A percentile compares a stretch with the other conserved stretches of the same genome.
Conservation (phyloP, 2,113 vertebrate species). For the Nibea coibor region DNA sequence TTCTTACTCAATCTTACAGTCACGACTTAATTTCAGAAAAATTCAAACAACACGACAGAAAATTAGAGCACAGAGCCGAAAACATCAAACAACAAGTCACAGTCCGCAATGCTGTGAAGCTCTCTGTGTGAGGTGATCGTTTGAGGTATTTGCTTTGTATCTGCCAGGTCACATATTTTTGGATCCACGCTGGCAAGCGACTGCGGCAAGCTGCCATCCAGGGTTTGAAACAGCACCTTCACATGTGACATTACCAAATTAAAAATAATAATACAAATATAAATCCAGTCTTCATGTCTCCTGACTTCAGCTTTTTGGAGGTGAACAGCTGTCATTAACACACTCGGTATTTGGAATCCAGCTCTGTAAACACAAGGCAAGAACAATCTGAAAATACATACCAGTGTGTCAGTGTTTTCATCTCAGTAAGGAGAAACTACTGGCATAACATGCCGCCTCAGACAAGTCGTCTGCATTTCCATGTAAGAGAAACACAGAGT, state of each 20-base stretch:
- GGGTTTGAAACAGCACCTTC: neutral
- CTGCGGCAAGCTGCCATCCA: slow-evolving; percentile 13
- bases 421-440: slow-evolving; percentile 15
- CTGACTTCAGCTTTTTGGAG: neutral
- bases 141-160: neutral
- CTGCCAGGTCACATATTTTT: slow-evolving; percentile 34
- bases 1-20: neutral
- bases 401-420: slow-evolving; percentile 17
- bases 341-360: neutral
- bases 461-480: slow-evolving; percentile 12
- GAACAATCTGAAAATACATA: slow-evolving; percentile 31
- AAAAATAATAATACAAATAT: slow-evolving; percentile 3
- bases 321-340: neutral
- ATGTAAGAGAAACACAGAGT: slow-evolving; percentile 8
- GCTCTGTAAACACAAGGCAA: neutral
- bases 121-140: neutral
- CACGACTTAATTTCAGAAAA: neutral
- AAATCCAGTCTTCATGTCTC: neutral
- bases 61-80: neutral
- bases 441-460: neutral
- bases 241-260: neutral
- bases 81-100: neutral
- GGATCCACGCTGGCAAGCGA: slow-evolving; percentile 9
- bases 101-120: neutral
- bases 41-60: neutral